A percentile compares a stretch with the other conserved stretches of the same genome.
phyloP scores from a whole-genome alignment of 2,888 invertebrate species.

The Rhamphomyia laevipes region DNA sequence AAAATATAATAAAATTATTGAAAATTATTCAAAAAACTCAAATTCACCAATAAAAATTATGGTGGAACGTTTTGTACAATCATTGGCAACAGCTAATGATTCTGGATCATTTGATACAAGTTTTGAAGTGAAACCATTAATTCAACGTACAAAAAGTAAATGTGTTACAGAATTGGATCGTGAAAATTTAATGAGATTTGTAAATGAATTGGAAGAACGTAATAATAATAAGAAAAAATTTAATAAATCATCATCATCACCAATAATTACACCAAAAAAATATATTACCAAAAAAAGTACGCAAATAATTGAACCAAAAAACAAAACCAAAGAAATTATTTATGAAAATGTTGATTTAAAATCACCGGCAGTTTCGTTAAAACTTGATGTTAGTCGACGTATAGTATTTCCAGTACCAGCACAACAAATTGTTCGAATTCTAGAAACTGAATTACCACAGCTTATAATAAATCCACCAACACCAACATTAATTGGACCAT shows the following conservation, averaged over 20 bases:
- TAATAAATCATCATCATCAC: constrained; percentile 8
- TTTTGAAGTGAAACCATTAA: constrained; percentile 32
- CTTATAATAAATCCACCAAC: background rate
- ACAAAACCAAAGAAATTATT: constrained; percentile 14
- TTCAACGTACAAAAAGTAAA: constrained; percentile 25
- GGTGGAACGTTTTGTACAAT: constrained; percentile 34
- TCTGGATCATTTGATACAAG: constrained; percentile 36
- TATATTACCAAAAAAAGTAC: constrained; percentile 10
- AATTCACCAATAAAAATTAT: constrained; percentile 14
- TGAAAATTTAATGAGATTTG: constrained; percentile 27
- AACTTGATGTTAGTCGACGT: background rate
- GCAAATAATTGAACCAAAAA: constrained; percentile 20
- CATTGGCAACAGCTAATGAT: constrained; percentile 32
- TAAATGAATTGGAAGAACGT: constrained; percentile 28
- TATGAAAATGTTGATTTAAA: constrained; percentile 18
- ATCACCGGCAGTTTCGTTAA: constrained; percentile 8
- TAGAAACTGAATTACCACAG: background rate
- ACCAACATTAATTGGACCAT: background rate
- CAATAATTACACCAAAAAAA: constrained; percentile 2
- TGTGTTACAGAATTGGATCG: constrained; percentile 33
- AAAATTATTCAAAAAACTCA: too few relatives aligned
- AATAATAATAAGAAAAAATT: constrained; percentile 11
- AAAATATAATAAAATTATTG: too few relatives aligned
- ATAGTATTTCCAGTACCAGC: background rate
- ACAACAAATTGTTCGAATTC: background rate